A percentile compares a stretch with the other conserved stretches of the same genome.
Conservation (phyloP, 2,113 vertebrate genomes). For the Aix galericulata region DNA sequence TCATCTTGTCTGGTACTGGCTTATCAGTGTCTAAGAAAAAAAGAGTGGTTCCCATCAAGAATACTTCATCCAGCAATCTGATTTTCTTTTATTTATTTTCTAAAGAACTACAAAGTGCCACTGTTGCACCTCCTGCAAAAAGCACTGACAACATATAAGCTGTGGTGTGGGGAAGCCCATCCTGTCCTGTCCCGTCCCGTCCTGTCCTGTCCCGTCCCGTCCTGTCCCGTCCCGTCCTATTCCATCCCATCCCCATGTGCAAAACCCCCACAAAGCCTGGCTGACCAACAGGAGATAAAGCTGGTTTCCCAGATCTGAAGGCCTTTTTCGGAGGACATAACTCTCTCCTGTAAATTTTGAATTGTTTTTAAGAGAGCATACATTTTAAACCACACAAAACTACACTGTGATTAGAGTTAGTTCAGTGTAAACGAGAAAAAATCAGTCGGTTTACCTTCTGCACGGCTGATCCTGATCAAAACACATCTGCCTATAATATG, state of each 20-base stretch:
- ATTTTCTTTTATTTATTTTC: neutral
- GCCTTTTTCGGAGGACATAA: neutral
- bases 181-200: neutral
- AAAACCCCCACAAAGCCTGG: fast-evolving
- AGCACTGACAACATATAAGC: fast-evolving
- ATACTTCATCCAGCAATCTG: neutral
- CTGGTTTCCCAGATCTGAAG: neutral
- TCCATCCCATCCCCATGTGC: neutral
- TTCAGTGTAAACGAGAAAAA: conserved; percentile 12
- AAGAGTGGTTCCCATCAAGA: neutral
- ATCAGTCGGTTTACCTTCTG: neutral
- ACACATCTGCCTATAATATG: neutral
- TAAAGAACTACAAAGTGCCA: neutral
- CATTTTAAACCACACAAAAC: neutral
- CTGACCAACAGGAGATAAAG: fast-evolving
- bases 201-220: neutral
- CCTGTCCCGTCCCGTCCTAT: neutral
- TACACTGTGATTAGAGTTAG: neutral
- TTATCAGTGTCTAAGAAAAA: neutral
- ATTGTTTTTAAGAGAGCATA: neutral
- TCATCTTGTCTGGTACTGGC: neutral
- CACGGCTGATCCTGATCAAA: neutral
- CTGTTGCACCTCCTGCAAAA: neutral
- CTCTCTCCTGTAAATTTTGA: neutral
- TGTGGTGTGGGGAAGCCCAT: neutral